Base-by-base conservation (phyloP, 1,140 invertebrate species). In the Meloidogyne floridensis region DNA sequence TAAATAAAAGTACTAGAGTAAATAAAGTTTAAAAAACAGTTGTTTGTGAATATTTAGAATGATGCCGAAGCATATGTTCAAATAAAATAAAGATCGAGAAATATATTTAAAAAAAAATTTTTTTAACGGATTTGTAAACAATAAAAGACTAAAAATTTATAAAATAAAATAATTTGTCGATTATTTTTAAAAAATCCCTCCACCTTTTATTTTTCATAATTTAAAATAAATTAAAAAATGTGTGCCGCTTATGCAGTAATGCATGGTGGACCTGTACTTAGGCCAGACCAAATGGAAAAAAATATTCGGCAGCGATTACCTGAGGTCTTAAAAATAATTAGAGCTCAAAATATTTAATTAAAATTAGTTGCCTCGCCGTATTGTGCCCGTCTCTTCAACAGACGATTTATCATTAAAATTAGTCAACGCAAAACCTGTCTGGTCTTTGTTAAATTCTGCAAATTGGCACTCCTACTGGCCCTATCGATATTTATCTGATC, bases 401-500 rank as follows among this genome's bases (percentile, higher is more conserved):
- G 77, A 43, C 4, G 77, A 79, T 54, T 71, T 79, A 51, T 69
- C 77, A 5, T 71, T 9, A 11, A 69, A 72, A 53, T 53, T 79
- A 47, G 5, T 51, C 4, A 42, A 79, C 1, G 65, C 77, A 18
- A 71, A 47, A 20, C 77, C 77, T 18, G 77, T 79, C 15, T 79
- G 77, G 77, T 79, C 77, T 15, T 65, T 78, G 18, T 72, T 71
- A 43, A 71, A 69, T 69, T 79, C 65, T 72, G 42, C 18, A 69
- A 79, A 79, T 72, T 72, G 65, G 56, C 72, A 79, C 11, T 79
- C 77, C 20, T 79, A 79, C 18, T 79, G 77, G 77, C 77, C 77
- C 59, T 79, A 72, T 72, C 77, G 77, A 43, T 79, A 79, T 72
- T 15, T 79, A 51, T 65, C 59, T 53, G 77, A 79, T 11, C 77